Conservation (phyloP, 2,888 invertebrate genomes). For the Carabus problematicus region DNA sequence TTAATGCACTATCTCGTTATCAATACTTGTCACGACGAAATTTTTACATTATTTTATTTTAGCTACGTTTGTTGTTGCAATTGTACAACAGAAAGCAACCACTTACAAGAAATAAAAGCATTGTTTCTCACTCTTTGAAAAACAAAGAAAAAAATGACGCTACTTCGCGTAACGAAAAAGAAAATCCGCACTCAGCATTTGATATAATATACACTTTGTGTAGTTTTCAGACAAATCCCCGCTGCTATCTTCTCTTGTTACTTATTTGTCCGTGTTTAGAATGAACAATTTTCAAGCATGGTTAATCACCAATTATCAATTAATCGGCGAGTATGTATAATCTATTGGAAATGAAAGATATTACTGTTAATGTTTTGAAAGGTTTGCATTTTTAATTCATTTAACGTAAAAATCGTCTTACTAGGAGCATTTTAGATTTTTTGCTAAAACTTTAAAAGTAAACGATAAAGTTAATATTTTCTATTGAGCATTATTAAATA, state of each 20-base stretch:
- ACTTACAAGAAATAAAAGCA: constrained; percentile 40
- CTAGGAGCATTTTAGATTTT: too few relatives aligned
- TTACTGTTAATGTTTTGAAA: too few relatives aligned
- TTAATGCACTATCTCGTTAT: constrained; percentile 9
- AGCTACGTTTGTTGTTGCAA: constrained; percentile 14
- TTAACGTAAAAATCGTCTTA: too few relatives aligned
- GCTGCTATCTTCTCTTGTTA: constrained; percentile 13
- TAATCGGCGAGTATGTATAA: too few relatives aligned
- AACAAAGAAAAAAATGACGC: constrained; percentile 34
- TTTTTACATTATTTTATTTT: too few relatives aligned
- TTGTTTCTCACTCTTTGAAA: constrained; percentile 34
- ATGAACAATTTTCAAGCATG: not conserved
- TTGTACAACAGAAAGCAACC: constrained; percentile 41
- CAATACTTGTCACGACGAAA: too few relatives aligned
- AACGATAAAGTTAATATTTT: too few relatives aligned
- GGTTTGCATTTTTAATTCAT: too few relatives aligned
- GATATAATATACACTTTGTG: constrained; percentile 35
- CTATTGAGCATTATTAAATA: too few relatives aligned
- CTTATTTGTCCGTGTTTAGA: not conserved
- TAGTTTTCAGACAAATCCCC: constrained; percentile 31
- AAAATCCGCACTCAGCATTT: constrained; percentile 37
- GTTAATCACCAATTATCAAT: too few relatives aligned
- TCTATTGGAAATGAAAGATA: too few relatives aligned
- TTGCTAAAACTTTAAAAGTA: too few relatives aligned
- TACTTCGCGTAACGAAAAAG: constrained; percentile 22